Conservation (phyloP, 2,888 invertebrate genomes). For the Dioctria linearis region DNA sequence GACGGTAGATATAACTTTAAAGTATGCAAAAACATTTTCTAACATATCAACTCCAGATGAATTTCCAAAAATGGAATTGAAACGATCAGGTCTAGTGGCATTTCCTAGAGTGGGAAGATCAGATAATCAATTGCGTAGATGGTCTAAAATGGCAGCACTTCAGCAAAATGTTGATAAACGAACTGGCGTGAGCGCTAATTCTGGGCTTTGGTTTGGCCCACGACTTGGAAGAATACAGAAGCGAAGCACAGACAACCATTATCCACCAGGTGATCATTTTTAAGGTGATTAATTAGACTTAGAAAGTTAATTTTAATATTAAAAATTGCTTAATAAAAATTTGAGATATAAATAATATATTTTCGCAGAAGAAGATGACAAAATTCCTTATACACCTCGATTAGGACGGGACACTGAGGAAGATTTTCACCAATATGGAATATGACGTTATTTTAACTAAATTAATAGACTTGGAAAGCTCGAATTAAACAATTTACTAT, state of each 20-base stretch:
- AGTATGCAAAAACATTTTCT: not conserved
- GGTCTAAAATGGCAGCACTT: conserved; percentile 66
- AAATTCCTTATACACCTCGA: conserved; percentile 61
- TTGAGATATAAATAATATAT: not conserved
- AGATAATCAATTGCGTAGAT: conserved; percentile 67
- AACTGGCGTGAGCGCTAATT: conserved; percentile 67
- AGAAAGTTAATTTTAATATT: conserved; percentile 58
- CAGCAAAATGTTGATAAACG: conserved; percentile 68
- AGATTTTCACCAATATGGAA: conserved; percentile 59
- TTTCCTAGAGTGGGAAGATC: conserved; percentile 72
- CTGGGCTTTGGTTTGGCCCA: conserved; percentile 80
- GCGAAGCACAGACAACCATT: conserved; percentile 59
- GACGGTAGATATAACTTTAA: conserved; percentile 68
- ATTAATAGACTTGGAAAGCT: not conserved
- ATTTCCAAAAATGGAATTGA: conserved; percentile 65
- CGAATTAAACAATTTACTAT: not conserved
- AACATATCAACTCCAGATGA: conserved; percentile 58
- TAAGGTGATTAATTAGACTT: conserved; percentile 46
- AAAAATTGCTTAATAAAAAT: too few relatives aligned
- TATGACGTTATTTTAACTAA: conserved; percentile 20
- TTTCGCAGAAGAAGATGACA: not conserved
- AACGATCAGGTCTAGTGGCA: conserved; percentile 70
- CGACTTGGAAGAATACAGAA: conserved; percentile 75
- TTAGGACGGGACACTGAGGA: conserved; percentile 67
- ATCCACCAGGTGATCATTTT: conserved; percentile 59